These are phyloP conservation scores for Acrossocheilus wenchowensis DNA, from an alignment of 2,797 vertebrate species.

Conservation along the genomic window DNA sequence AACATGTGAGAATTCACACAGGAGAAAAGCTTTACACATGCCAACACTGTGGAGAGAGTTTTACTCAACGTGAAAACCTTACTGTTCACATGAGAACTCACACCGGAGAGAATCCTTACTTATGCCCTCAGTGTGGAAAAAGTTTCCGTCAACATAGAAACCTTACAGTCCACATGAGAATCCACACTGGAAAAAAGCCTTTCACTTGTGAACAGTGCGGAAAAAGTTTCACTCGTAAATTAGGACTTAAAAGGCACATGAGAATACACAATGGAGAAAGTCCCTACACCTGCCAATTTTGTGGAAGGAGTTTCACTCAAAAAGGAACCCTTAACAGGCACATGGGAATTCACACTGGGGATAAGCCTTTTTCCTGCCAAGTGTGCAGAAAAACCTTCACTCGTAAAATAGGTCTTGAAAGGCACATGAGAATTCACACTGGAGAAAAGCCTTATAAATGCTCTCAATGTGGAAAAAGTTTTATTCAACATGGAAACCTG, in stretches of 20 bases:
- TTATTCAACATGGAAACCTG: too few species aligned
- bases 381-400: background rate
- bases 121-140: background rate
- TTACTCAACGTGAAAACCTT: background rate
- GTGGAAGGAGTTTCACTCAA: slow-evolving; percentile 8
- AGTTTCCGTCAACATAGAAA: background rate
- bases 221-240: slow-evolving; percentile 3
- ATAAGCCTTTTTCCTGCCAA: background rate
- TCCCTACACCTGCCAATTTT: background rate
- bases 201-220: background rate
- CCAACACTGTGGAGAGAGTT: background rate
- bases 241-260: background rate
- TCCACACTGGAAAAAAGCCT: slow-evolving; percentile 9
- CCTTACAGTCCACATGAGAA: background rate
- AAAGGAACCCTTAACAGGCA: background rate
- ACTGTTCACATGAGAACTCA: background rate
- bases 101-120: background rate
- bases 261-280: background rate
- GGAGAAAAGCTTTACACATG: background rate
- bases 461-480: background rate
- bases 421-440: background rate
- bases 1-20: background rate
- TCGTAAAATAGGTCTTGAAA: background rate
- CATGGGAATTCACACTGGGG: background rate
- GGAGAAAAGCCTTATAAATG: background rate